phyloP scores from a whole-genome alignment of 2,888 invertebrate genomes.

The Phaonia tiefii region DNA sequence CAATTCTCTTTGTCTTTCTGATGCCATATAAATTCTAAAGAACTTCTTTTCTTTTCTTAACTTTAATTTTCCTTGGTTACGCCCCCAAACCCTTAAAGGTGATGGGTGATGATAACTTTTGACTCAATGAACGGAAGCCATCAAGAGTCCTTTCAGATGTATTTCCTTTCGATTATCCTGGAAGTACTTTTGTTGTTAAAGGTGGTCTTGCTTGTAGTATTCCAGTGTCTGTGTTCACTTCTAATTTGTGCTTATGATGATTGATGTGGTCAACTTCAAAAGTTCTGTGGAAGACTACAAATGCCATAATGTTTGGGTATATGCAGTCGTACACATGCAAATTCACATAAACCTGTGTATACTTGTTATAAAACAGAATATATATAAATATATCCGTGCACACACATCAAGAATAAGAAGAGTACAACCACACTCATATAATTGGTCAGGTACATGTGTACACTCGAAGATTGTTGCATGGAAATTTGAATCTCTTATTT shows the following conservation, averaged over 20 bases:
- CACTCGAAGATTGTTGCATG: no score
- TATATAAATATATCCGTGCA: no score
- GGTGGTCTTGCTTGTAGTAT: background rate
- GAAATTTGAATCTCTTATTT: no score
- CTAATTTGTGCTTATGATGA: constrained; percentile 32
- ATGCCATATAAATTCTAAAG: constrained; percentile 28
- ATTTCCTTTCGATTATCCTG: constrained; percentile 3
- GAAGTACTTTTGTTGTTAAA: no score
- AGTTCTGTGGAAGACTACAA: constrained; percentile 40
- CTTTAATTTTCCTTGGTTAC: no score
- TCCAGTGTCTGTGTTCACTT: background rate
- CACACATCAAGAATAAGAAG: background rate
- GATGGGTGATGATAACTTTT: background rate
- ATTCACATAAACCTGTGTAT: background rate
- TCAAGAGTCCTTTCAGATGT: constrained; percentile 10
- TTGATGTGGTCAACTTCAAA: constrained; percentile 59
- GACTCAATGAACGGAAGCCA: constrained; percentile 1
- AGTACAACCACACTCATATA: background rate
- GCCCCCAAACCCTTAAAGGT: background rate
- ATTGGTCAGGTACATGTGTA: background rate
- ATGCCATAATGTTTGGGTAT: constrained; percentile 30
- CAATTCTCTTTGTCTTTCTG: constrained; percentile 32
- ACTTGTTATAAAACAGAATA: background rate
- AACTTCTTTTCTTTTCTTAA: constrained; percentile 7
- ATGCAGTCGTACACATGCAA: background rate